Conservation (phyloP, 2,113 vertebrate species). For the Rhinopomastus cyanomelas region DNA sequence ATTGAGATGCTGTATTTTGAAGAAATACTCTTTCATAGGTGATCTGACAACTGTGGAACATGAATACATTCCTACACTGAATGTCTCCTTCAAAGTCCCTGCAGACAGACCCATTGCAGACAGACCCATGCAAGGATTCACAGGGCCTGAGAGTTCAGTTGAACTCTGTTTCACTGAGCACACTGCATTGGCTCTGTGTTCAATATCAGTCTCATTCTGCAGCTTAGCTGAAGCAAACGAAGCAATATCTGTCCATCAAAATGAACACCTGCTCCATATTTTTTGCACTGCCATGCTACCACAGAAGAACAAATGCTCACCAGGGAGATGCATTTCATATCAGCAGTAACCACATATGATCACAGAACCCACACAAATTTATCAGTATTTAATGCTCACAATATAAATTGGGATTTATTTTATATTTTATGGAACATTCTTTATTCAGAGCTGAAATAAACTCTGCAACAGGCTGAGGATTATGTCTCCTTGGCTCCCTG, state of each 20-base stretch:
- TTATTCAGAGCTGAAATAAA: background rate
- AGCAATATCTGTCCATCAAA: background rate
- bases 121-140: background rate
- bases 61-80: background rate
- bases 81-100: background rate
- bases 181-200: background rate
- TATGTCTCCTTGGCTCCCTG: background rate
- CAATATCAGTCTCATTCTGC: background rate
- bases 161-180: background rate
- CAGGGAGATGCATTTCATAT: background rate
- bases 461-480: background rate
- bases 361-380: background rate
- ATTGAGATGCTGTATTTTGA: background rate
- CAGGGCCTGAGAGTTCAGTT: background rate
- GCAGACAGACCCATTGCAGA: background rate
- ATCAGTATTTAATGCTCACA: background rate
- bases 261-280: background rate
- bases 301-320: background rate
- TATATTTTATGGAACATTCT: background rate
- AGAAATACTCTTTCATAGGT: background rate
- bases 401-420: background rate
- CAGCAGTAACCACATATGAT: background rate
- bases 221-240: background rate
- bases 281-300: background rate
- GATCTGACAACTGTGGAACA: rapidly evolving